phyloP scores from a whole-genome alignment of 2,888 invertebrate species.

The Teinopalpus imperialis region DNA sequence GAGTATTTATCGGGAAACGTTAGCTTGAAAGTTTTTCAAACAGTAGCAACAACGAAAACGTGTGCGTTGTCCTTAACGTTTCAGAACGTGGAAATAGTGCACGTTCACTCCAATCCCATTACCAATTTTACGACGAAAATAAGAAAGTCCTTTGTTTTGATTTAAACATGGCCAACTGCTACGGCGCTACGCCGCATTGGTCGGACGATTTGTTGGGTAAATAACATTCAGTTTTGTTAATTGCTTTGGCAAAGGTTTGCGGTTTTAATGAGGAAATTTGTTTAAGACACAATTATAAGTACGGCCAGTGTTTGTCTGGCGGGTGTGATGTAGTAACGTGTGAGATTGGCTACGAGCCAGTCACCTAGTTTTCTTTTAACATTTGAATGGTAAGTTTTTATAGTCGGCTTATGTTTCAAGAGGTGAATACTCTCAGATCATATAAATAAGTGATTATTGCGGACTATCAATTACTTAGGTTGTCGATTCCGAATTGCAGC shows the following conservation, averaged over 20 bases:
- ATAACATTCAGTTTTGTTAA: conserved; percentile 23
- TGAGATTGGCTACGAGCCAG: conserved; percentile 3
- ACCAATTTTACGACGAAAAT: conserved; percentile 17
- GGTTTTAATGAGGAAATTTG: conserved; percentile 23
- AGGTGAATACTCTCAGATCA: too few relatives aligned
- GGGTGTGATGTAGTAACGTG: conserved; percentile 13
- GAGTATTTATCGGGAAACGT: too few relatives aligned
- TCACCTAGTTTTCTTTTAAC: too few relatives aligned
- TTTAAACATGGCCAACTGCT: conserved; percentile 9
- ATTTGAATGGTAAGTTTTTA: too few relatives aligned
- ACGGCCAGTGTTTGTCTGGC: conserved; percentile 6
- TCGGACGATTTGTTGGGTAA: conserved; percentile 10
- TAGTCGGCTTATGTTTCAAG: too few relatives aligned
- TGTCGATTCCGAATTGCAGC: too few relatives aligned
- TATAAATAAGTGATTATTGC: too few relatives aligned
- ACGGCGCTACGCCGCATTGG: background rate
- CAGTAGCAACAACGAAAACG: too few relatives aligned
- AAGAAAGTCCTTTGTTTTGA: conserved; percentile 22
- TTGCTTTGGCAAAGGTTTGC: conserved; percentile 23
- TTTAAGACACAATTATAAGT: conserved; percentile 23
- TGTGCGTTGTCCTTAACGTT: background rate
- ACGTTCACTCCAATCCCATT: conserved; percentile 19
- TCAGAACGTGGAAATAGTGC: conserved; percentile 11
- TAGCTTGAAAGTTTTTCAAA: too few relatives aligned
- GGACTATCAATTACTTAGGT: too few relatives aligned